Evolutionary conservation across 2,113 vertebrate species (phyloP).

Genomic region (Colistium nudipinnis): DNA sequence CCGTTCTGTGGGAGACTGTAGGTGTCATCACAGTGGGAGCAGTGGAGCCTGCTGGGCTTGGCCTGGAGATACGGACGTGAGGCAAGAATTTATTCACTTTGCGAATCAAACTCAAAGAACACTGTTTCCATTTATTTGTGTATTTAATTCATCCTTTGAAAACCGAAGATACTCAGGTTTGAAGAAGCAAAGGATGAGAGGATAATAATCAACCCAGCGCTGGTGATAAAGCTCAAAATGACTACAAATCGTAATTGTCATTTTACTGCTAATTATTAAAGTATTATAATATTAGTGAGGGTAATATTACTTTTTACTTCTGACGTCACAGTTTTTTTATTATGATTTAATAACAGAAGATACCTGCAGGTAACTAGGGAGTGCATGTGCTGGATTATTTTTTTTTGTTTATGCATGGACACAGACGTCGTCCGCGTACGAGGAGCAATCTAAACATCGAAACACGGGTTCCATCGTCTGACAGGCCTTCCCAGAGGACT

Average conservation of each 20-base stretch:
- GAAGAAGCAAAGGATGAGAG: too few relatives aligned
- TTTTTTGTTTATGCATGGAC: background rate
- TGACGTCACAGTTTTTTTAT: too few relatives aligned
- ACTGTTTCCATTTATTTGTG: background rate
- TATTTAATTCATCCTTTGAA: too few relatives aligned
- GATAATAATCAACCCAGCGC: too few relatives aligned
- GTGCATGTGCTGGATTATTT: background rate
- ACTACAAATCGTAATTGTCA: too few relatives aligned
- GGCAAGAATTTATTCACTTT: background rate
- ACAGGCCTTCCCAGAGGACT: background rate
- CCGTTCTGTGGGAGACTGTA: constrained; percentile 97
- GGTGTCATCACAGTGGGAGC: constrained; percentile 97
- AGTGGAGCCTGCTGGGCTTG: constrained; percentile 95
- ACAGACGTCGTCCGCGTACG: background rate
- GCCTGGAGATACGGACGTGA: constrained; percentile 78
- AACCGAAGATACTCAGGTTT: too few relatives aligned
- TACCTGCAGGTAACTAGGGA: background rate
- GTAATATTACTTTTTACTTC: too few relatives aligned
- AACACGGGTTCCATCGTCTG: background rate
- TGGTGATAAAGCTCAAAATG: too few relatives aligned
- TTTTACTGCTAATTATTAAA: too few relatives aligned
- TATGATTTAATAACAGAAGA: background rate
- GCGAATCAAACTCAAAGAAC: background rate
- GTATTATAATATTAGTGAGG: too few relatives aligned
- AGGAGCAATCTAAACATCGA: background rate